Evolutionary conservation across 2,113 vertebrate genomes (phyloP).

Genomic region (Garra rufa): DNA sequence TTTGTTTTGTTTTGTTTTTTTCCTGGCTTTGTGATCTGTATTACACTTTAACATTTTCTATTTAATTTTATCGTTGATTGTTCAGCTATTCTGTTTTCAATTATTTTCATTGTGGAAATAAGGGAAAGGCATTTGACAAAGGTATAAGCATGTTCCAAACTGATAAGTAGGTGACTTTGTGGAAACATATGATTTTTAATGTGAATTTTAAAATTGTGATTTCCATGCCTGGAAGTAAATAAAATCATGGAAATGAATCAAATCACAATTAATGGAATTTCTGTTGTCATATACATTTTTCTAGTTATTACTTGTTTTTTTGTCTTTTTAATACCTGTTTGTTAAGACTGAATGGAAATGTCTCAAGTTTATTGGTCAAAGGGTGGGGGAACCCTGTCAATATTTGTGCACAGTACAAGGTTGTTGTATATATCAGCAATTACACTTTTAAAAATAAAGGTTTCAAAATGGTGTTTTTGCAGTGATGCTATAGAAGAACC

Average conservation of each 20-base stretch:
- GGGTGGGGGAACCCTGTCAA: not conserved
- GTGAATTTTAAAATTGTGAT: constrained; percentile 1
- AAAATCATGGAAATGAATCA: not conserved
- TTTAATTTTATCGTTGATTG: constrained; percentile 10
- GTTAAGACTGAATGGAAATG: not conserved
- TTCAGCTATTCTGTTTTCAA: not conserved
- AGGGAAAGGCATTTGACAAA: not conserved
- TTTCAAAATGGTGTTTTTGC: no score
- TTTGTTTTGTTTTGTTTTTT: constrained; percentile 63
- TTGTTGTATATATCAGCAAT: not conserved
- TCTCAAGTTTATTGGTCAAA: not conserved
- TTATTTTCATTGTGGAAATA: not conserved
- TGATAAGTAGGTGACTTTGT: not conserved
- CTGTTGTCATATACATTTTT: not conserved
- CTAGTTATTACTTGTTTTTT: not conserved
- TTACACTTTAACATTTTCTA: not conserved
- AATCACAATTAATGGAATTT: not conserved
- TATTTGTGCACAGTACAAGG: not conserved
- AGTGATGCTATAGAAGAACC: no score
- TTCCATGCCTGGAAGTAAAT: not conserved
- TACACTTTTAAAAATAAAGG: no score
- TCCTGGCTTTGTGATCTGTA: constrained; percentile 57
- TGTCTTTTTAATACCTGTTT: no score
- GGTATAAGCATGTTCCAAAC: not conserved
- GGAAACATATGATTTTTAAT: not conserved